Evolutionary conservation across 1,140 invertebrate genomes (phyloP).

Genomic region (Achatina immaculata): DNA sequence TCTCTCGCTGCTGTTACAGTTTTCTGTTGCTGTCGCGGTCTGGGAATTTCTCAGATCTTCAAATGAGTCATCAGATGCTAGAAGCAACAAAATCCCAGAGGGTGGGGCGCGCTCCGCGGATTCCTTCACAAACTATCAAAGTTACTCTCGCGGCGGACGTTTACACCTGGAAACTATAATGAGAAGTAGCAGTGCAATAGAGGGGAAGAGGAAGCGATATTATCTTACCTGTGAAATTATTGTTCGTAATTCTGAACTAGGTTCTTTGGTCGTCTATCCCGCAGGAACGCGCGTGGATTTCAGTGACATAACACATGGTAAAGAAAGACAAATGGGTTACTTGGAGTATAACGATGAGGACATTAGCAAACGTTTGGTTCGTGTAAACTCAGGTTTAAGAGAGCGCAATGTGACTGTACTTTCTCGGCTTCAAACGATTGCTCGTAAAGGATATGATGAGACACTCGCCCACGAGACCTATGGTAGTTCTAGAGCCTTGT

Average conservation of each 20-base stretch:
- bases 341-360: not conserved
- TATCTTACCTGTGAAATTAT: constrained; percentile 12
- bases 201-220: not conserved
- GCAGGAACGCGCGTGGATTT: constrained; percentile 11
- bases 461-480: too few relatives aligned
- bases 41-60: constrained; percentile 3
- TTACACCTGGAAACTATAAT: not conserved
- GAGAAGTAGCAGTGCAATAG: too few relatives aligned
- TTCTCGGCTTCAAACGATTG: too few relatives aligned
- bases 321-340: not conserved
- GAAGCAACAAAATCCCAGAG: too few relatives aligned
- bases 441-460: too few relatives aligned
- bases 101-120: too few relatives aligned
- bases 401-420: too few relatives aligned
- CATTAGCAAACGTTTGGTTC: not conserved
- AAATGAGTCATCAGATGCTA: not conserved
- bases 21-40: not conserved
- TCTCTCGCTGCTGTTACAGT: not conserved
- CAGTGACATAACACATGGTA: not conserved
- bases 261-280: constrained; percentile 4
- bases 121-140: too few relatives aligned
- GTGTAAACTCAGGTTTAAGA: not conserved
- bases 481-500: too few relatives aligned
- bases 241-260: not conserved
- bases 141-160: not conserved